phyloP scores from a whole-genome alignment of 1,140 invertebrate species.

The Atopsyche davidsoni region DNA sequence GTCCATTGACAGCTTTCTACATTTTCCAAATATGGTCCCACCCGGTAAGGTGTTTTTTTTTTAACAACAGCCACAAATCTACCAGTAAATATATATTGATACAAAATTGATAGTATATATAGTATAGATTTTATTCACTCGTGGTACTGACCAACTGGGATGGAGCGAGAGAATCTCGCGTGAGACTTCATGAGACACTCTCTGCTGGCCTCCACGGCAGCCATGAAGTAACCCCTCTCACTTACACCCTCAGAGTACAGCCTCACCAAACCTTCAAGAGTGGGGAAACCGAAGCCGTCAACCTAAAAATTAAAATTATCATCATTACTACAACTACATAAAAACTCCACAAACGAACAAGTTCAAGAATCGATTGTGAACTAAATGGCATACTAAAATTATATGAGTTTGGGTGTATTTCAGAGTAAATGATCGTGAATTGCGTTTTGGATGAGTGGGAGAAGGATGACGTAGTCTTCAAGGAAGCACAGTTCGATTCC shows the following conservation, averaged over 20 bases:
- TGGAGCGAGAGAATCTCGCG: conserved; percentile 43
- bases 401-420: no score
- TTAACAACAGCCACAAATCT: no score
- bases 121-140: not conserved
- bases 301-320: conserved; percentile 34
- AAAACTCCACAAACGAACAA: no score
- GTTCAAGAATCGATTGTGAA: no score
- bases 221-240: conserved; percentile 63
- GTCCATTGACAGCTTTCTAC: no score
- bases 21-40: conserved; percentile 1
- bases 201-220: conserved; percentile 58
- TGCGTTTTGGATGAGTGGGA: no score
- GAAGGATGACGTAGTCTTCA: no score
- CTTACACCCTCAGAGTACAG: conserved; percentile 64
- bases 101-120: not conserved
- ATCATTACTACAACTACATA: not conserved
- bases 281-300: conserved; percentile 58
- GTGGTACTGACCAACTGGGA: conserved; percentile 43
- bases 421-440: no score
- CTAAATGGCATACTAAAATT: no score
- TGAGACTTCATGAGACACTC: conserved; percentile 54
- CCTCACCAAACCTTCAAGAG: conserved; percentile 57
- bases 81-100: not conserved
- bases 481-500: no score
- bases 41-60: not conserved